Conservation (phyloP, 2,888 invertebrate species). For the Homarus gammarus region DNA sequence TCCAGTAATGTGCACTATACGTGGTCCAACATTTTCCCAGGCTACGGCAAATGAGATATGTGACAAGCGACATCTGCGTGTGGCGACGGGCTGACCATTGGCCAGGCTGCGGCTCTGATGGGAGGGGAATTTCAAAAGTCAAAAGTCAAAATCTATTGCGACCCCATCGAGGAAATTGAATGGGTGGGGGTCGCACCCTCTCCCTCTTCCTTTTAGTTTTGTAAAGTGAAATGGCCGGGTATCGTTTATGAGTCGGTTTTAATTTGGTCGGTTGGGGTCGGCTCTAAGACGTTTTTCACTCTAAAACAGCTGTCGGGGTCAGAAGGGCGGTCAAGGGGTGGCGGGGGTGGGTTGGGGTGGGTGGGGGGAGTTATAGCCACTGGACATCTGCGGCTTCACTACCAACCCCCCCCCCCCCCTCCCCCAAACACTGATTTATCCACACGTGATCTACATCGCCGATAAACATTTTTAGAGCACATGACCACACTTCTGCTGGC, state of each 20-base stretch:
- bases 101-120: not conserved
- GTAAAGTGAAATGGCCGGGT: constrained; percentile 19
- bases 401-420: not conserved
- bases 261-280: constrained; percentile 3
- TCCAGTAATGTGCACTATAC: too few species aligned
- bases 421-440: too few species aligned
- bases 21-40: not conserved
- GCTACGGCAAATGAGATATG: constrained; percentile 33
- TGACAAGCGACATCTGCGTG: constrained; percentile 20
- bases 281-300: constrained; percentile 18
- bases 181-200: constrained; percentile 1
- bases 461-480: too few species aligned
- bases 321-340: constrained; percentile 5
- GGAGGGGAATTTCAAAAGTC: constrained; percentile 23
- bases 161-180: constrained; percentile 17
- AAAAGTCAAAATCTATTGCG: constrained; percentile 55
- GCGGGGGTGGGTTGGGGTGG: too few species aligned
- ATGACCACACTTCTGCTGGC: too few species aligned
- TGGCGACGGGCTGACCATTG: constrained; percentile 1
- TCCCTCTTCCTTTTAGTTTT: not conserved
- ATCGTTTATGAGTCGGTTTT: constrained; percentile 42
- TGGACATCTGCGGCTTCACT: constrained; percentile 28
- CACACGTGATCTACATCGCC: too few species aligned
- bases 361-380: constrained; percentile 19
- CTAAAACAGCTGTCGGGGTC: constrained; percentile 62